A percentile compares a stretch with the other conserved stretches of the same genome.
phyloP scores from a whole-genome alignment of 2,797 vertebrate species.

The Hylomyscus alleni region DNA sequence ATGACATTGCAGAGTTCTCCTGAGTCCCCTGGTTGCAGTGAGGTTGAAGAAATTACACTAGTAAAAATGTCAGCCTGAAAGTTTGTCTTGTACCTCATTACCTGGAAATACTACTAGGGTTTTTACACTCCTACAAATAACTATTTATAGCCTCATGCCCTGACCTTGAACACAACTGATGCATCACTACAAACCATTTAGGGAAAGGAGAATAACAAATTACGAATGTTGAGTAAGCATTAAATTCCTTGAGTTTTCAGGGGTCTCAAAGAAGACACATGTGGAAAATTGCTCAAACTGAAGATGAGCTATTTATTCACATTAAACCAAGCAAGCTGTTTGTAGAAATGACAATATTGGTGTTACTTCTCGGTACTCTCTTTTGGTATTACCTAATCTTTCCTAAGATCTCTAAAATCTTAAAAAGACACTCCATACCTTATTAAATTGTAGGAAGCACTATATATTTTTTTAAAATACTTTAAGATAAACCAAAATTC shows the following conservation, averaged over 20 bases:
- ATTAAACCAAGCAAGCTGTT: conserved; percentile 57
- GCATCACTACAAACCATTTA: conserved; percentile 75
- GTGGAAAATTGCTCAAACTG: conserved; percentile 11
- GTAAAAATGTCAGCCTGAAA: conserved; percentile 83
- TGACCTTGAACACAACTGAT: conserved; percentile 84
- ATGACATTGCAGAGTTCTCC: conserved; percentile 81
- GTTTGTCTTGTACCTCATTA: conserved; percentile 85
- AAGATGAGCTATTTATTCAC: conserved; percentile 68
- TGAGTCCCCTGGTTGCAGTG: conserved; percentile 63
- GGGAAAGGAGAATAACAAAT: conserved; percentile 66
- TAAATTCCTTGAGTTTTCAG: conserved; percentile 49
- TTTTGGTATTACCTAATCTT: not conserved
- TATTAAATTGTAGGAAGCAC: conserved; percentile 35
- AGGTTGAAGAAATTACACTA: conserved; percentile 78
- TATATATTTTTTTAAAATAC: not conserved
- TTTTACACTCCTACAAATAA: conserved; percentile 76
- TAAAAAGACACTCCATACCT: not conserved
- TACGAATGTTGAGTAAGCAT: conserved; percentile 72
- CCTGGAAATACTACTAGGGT: conserved; percentile 75
- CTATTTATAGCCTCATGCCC: conserved; percentile 77
- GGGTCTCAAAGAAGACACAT: conserved; percentile 57
- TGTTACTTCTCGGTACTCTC: conserved; percentile 11
- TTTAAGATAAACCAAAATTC: not conserved
- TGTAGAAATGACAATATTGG: not conserved
- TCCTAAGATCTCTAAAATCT: conserved; percentile 16